phyloP scores from a whole-genome alignment of 1,140 invertebrate species.

The Plodia interpunctella region DNA sequence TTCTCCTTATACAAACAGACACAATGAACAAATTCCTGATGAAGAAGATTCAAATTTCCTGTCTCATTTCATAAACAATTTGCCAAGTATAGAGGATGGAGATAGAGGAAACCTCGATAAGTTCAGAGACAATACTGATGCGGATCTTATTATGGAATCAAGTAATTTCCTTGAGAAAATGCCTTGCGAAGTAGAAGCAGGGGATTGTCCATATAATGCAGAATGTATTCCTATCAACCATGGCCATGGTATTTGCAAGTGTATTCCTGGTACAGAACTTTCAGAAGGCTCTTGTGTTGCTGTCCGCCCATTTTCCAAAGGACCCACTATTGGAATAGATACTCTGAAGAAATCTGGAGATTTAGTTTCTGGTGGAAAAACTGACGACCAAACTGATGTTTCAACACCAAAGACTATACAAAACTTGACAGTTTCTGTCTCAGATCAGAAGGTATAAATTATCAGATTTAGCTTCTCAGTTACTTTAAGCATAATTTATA shows the following conservation, averaged over 20 bases:
- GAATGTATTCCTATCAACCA: constrained; percentile 80
- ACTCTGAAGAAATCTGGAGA: constrained; percentile 54
- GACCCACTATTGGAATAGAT: constrained; percentile 49
- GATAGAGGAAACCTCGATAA: constrained; percentile 56
- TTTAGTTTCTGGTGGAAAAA: constrained; percentile 37
- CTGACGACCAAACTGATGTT: constrained; percentile 49
- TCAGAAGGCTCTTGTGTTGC: constrained; percentile 49
- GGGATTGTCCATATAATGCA: constrained; percentile 80
- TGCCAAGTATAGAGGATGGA: constrained; percentile 57
- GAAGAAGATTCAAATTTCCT: constrained; percentile 59
- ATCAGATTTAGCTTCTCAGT: not conserved
- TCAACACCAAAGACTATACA: constrained; percentile 75
- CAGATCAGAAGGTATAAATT: constrained; percentile 82
- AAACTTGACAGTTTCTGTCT: constrained; percentile 86
- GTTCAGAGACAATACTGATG: constrained; percentile 64
- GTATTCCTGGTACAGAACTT: constrained; percentile 75
- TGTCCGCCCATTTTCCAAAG: constrained; percentile 61
- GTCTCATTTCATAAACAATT: constrained; percentile 56
- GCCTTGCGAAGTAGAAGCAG: constrained; percentile 71
- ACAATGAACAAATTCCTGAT: constrained; percentile 48
- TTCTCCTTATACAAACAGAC: constrained; percentile 55
- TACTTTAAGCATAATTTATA: no score
- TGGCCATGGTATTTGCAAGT: constrained; percentile 83
- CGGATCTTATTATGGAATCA: constrained; percentile 70
- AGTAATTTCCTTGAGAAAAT: constrained; percentile 67